A percentile compares a stretch with the other conserved stretches of the same genome.
Conservation (phyloP, 2,888 invertebrate species). For the Drosophila demipolita region DNA sequence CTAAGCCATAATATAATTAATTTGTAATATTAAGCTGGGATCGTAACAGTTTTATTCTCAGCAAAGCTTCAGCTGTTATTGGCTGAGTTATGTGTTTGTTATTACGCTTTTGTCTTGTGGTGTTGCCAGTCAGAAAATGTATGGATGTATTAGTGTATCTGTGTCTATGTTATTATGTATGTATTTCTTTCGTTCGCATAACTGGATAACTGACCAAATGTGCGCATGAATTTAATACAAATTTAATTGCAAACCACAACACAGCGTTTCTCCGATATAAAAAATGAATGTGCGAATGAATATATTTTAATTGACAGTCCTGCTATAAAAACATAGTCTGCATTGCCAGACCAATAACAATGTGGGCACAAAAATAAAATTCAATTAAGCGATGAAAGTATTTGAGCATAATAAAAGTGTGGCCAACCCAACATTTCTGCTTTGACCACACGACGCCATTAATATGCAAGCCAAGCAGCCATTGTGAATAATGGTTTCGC, state of each 20-base stretch:
- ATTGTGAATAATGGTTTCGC: constrained; percentile 23
- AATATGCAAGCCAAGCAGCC: constrained; percentile 27
- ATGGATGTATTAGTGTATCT: constrained; percentile 2
- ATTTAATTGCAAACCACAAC: constrained; percentile 43
- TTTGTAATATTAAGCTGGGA: constrained; percentile 48
- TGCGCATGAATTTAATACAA: constrained; percentile 46
- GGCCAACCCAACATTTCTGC: neutral
- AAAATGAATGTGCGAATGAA: constrained; percentile 22
- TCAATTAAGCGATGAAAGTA: constrained; percentile 32
- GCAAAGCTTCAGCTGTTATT: neutral
- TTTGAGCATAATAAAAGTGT: constrained; percentile 1
- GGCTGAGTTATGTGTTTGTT: constrained; percentile 25
- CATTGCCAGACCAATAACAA: constrained; percentile 8
- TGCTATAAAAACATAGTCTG: constrained; percentile 2
- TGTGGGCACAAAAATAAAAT: constrained; percentile 2
- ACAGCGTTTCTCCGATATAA: constrained; percentile 2
- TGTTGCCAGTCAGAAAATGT: constrained; percentile 19
- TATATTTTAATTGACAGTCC: constrained; percentile 49
- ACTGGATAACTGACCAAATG: constrained; percentile 34
- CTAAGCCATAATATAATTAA: constrained; percentile 57
- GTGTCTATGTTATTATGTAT: constrained; percentile 21
- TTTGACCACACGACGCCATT: constrained; percentile 16
- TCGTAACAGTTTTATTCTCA: neutral
- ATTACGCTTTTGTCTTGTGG: constrained; percentile 45
- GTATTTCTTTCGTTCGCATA: constrained; percentile 31